phyloP scores from a whole-genome alignment of 2,888 invertebrate species.

The Caenorhabditis becei region DNA sequence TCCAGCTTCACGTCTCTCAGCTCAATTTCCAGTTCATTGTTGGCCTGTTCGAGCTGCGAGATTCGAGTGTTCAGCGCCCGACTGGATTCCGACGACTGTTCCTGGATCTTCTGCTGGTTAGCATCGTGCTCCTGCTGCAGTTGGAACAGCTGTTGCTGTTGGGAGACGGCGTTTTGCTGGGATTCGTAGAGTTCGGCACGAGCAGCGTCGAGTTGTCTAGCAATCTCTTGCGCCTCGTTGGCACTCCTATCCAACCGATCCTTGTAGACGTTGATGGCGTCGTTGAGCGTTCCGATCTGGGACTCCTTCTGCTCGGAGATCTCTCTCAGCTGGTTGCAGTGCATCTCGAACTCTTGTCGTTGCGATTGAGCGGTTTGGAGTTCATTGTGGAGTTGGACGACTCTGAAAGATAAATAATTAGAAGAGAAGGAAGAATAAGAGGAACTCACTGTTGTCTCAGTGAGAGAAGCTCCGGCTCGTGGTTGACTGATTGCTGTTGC shows the following conservation, averaged over 20 bases:
- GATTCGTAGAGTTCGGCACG: slow-evolving; percentile 33
- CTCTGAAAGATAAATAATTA: slow-evolving; percentile 26
- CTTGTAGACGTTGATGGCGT: slow-evolving; percentile 19
- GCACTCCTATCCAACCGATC: slow-evolving; percentile 18
- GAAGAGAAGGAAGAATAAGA: not conserved
- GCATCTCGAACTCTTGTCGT: slow-evolving; percentile 32
- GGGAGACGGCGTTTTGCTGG: slow-evolving; percentile 7
- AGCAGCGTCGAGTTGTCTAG: slow-evolving; percentile 33
- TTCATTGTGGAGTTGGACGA: slow-evolving; percentile 19
- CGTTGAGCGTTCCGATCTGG: slow-evolving; percentile 21
- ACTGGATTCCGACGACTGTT: not conserved
- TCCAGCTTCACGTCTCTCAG: slow-evolving; percentile 17
- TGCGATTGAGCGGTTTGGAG: slow-evolving; percentile 23
- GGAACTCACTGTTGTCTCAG: slow-evolving; percentile 51
- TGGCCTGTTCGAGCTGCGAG: slow-evolving; percentile 23
- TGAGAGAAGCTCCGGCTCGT: slow-evolving; percentile 40
- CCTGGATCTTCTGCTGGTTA: slow-evolving; percentile 25
- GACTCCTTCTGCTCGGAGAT: slow-evolving; percentile 34
- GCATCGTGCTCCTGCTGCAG: slow-evolving; percentile 23
- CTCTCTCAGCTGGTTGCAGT: slow-evolving; percentile 37
- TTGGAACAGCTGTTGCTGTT: slow-evolving; percentile 37
- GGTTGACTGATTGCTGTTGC: slow-evolving; percentile 25
- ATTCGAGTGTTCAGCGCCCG: slow-evolving; percentile 1
- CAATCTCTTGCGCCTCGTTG: slow-evolving; percentile 26
- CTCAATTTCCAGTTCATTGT: slow-evolving; percentile 12